These are phyloP conservation scores for Teleiodes luculella DNA, from an alignment of 2,888 invertebrate species.

Conservation along the genomic window DNA sequence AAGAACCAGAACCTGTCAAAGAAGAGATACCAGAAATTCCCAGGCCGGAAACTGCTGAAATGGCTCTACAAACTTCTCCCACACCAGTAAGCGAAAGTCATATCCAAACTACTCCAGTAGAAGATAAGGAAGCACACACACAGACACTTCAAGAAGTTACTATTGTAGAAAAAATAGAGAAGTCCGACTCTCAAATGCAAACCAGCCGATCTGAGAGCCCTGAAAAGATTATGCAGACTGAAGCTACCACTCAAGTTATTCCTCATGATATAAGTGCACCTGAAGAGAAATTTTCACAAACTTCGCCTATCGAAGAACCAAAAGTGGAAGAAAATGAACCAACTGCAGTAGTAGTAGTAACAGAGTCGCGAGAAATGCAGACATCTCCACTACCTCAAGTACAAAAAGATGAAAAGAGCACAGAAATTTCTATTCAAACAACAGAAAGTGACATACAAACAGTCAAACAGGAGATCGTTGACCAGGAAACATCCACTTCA, in stretches of 20 bases:
- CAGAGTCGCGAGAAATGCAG: slow-evolving; percentile 72
- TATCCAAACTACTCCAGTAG: slow-evolving; percentile 81
- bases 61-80: slow-evolving; percentile 76
- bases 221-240: slow-evolving; percentile 55
- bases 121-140: slow-evolving; percentile 61
- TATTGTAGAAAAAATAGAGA: slow-evolving; percentile 55
- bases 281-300: slow-evolving; percentile 74
- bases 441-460: slow-evolving; percentile 65
- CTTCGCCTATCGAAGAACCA: slow-evolving; percentile 48
- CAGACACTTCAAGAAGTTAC: slow-evolving; percentile 58
- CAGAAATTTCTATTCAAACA: slow-evolving; percentile 58
- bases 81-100: slow-evolving; percentile 67
- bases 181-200: slow-evolving; percentile 61
- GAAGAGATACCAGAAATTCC: slow-evolving; percentile 45
- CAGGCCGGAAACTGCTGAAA: slow-evolving; percentile 53
- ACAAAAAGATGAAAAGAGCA: slow-evolving; percentile 57
- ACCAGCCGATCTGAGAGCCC: slow-evolving; percentile 62
- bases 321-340: slow-evolving; percentile 37
- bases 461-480: slow-evolving; percentile 43
- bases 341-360: slow-evolving; percentile 57
- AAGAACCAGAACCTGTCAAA: slow-evolving; percentile 54
- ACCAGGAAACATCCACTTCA: slow-evolving; percentile 62
- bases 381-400: slow-evolving; percentile 69
- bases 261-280: slow-evolving; percentile 54
- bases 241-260: slow-evolving; percentile 78